Conservation (phyloP, 2,797 vertebrate genomes). For the Acanthopagrus latus region DNA sequence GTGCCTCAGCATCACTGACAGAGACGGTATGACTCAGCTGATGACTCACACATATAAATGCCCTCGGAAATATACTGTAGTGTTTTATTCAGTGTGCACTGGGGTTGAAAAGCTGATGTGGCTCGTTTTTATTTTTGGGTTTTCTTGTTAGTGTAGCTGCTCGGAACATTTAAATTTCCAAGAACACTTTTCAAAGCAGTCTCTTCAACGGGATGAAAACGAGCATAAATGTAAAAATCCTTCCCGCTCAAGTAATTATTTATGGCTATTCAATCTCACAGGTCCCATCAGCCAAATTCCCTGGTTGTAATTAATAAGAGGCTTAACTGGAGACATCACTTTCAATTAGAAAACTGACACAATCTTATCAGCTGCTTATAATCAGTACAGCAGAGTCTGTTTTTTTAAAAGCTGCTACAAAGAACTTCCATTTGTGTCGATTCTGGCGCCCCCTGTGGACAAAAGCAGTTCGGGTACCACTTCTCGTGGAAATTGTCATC, state of each 20-base stretch:
- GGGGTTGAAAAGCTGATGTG: conserved; percentile 54
- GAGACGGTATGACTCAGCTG: conserved; percentile 67
- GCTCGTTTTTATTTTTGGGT: conserved; percentile 37
- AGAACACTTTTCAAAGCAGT: conserved; percentile 7
- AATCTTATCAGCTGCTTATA: conserved; percentile 12
- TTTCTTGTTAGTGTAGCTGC: conserved; percentile 13
- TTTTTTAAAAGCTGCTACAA: no score
- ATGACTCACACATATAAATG: conserved; percentile 70
- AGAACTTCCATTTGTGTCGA: no score
- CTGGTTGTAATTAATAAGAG: conserved; percentile 50
- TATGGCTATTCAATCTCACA: conserved; percentile 34
- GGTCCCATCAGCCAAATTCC: conserved; percentile 44
- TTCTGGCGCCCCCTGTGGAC: no score
- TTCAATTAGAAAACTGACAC: conserved; percentile 48
- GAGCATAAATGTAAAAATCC: conserved; percentile 17
- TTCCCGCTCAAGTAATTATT: conserved; percentile 39
- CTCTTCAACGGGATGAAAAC: conserved; percentile 14
- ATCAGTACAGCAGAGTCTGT: conserved; percentile 8
- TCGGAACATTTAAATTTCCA: neutral
- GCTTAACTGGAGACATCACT: conserved; percentile 34
- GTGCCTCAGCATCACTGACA: conserved; percentile 50
- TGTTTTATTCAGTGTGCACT: conserved; percentile 62
- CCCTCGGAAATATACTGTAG: conserved; percentile 52
- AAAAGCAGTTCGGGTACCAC: no score
- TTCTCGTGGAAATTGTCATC: no score